Conservation (phyloP, 2,797 vertebrate genomes). For the Gymnocypris eckloni region DNA sequence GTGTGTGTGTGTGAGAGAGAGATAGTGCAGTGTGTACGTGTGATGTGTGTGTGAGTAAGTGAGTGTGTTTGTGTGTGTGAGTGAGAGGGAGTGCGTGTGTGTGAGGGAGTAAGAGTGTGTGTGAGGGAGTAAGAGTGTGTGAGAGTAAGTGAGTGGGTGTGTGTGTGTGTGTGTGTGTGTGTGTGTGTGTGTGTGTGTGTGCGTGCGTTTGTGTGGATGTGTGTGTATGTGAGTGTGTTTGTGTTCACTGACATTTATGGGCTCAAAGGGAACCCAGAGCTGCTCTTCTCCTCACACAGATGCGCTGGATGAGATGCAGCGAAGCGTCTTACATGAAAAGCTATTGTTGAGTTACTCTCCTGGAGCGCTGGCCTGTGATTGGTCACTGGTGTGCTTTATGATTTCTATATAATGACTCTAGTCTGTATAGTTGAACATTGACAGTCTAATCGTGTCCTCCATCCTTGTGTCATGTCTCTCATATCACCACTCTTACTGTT, state of each 20-base stretch:
- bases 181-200: no score
- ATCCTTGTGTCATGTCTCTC: not conserved
- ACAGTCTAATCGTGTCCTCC: not conserved
- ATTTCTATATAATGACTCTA: not conserved
- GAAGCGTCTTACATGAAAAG: not conserved
- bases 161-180: no score
- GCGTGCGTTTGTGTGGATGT: no score
- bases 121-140: no score
- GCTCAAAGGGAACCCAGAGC: not conserved
- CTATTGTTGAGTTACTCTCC: not conserved
- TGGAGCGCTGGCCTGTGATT: not conserved
- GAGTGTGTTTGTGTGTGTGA: no score
- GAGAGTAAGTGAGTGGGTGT: no score
- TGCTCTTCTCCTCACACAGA: not conserved
- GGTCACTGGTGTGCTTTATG: not conserved
- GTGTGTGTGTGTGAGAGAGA: no score
- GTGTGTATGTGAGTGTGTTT: no score
- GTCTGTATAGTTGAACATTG: not conserved
- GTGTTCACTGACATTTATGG: slow-evolving; percentile 1
- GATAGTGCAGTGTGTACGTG: no score
- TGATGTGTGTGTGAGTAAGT: no score
- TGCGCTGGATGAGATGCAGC: not conserved
- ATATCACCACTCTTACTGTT: not conserved
- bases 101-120: no score
- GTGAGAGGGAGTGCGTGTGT: no score